Evolutionary conservation across 1,140 invertebrate genomes (phyloP).

Genomic region (Rhynchophorus ferrugineus): DNA sequence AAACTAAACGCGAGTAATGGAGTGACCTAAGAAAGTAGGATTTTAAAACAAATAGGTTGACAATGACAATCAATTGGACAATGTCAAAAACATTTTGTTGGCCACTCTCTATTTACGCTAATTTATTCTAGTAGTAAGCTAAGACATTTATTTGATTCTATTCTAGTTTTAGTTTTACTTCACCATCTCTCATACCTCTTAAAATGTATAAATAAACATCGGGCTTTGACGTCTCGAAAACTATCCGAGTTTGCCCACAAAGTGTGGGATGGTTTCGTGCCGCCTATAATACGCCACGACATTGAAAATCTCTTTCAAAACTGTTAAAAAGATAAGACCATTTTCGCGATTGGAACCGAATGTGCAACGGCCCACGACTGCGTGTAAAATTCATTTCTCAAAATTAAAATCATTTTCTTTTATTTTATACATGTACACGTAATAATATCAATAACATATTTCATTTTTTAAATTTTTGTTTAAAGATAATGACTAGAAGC

Average conservation of each 20-base stretch:
- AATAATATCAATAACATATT: conserved; percentile 16
- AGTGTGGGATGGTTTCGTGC: too few relatives aligned
- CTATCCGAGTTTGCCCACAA: too few relatives aligned
- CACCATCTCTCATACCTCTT: too few relatives aligned
- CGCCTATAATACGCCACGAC: too few relatives aligned
- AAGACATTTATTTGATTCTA: background rate
- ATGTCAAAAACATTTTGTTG: background rate
- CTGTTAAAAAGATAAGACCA: too few relatives aligned
- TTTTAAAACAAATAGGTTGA: background rate
- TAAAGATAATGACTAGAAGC: conserved; percentile 10
- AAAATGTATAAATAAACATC: too few relatives aligned
- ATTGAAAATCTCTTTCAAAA: too few relatives aligned
- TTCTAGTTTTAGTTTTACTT: background rate
- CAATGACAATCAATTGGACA: background rate
- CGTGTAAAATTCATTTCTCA: conserved; percentile 6
- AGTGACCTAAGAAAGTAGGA: background rate
- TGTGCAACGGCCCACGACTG: too few relatives aligned
- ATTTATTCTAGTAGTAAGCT: background rate
- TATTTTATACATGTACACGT: conserved; percentile 5
- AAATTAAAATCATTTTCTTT: conserved; percentile 14
- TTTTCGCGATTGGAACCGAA: too few relatives aligned
- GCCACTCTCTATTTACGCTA: background rate
- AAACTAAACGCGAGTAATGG: too few relatives aligned
- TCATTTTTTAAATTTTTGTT: background rate
- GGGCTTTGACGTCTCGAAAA: too few relatives aligned